Conservation (phyloP, 1,140 invertebrate genomes). For the Heliconius hermathena region DNA sequence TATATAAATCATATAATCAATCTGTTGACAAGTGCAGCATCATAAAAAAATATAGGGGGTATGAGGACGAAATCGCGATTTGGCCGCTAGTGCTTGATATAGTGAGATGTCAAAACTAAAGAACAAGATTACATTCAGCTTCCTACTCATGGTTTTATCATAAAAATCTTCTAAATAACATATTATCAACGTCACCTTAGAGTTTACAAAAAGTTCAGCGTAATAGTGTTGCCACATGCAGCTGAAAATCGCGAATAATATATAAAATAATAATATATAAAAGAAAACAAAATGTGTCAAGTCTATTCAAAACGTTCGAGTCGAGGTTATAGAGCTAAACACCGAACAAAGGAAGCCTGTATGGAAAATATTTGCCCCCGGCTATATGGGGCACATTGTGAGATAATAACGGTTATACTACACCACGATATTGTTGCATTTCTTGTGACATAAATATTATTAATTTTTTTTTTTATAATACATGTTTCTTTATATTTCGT, state of each 20-base stretch:
- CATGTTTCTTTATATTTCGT: no score
- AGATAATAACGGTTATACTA: background rate
- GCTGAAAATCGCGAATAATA: background rate
- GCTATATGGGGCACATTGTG: background rate
- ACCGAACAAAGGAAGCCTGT: background rate
- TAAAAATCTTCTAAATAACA: background rate
- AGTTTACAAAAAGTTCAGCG: background rate
- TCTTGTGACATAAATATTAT: no score
- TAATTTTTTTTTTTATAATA: no score
- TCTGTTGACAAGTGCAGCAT: no score
- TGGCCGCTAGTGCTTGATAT: no score
- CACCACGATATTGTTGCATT: background rate
- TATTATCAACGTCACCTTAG: background rate
- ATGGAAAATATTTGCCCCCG: background rate
- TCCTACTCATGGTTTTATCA: no score
- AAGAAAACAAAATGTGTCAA: constrained; percentile 1
- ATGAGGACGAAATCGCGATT: no score
- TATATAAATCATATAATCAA: no score
- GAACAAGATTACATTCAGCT: no score
- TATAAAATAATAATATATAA: no score
- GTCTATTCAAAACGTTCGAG: background rate
- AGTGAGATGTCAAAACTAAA: no score
- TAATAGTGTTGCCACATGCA: background rate
- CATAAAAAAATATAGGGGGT: no score
- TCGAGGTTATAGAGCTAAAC: constrained; percentile 2